Percentiles rank a stretch among this genome's conserved stretches.
Conservation (phyloP, 2,113 vertebrate species). For the Nycticorax nycticorax region DNA sequence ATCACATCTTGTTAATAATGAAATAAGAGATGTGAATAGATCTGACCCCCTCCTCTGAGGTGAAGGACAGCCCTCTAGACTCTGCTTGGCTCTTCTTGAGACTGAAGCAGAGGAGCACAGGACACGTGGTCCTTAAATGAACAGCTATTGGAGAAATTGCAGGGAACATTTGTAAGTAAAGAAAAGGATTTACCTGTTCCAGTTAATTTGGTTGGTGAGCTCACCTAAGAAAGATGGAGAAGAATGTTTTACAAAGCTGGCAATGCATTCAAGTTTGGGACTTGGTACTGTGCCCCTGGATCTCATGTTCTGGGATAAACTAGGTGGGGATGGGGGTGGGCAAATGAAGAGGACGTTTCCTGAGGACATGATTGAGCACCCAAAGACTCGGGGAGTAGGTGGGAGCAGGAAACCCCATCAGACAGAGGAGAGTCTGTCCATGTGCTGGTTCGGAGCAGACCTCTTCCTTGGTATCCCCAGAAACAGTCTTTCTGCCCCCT, state of each 20-base stretch:
- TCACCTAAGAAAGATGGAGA: not conserved
- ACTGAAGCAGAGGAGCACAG: not conserved
- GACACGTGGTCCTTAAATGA: not conserved
- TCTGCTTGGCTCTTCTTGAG: not conserved
- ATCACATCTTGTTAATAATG: not conserved
- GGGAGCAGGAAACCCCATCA: not conserved
- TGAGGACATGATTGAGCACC: not conserved
- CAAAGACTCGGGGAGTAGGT: not conserved
- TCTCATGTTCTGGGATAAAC: not conserved
- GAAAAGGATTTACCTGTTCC: not conserved
- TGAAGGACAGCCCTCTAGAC: not conserved
- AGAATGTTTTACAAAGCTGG: not conserved
- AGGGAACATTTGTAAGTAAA: not conserved
- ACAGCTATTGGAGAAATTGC: not conserved
- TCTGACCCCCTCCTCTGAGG: not conserved
- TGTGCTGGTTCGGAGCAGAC: not conserved
- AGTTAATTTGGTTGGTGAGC: not conserved
- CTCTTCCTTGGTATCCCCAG: not conserved
- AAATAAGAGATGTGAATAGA: not conserved
- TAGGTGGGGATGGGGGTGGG: not conserved
- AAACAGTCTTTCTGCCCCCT: not conserved
- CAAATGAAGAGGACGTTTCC: not conserved
- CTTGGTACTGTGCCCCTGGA: not conserved
- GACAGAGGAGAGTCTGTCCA: not conserved
- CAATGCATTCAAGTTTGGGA: not conserved